Base-by-base conservation (phyloP, 2,888 invertebrate genomes). In the Uloborus plumipes region DNA sequence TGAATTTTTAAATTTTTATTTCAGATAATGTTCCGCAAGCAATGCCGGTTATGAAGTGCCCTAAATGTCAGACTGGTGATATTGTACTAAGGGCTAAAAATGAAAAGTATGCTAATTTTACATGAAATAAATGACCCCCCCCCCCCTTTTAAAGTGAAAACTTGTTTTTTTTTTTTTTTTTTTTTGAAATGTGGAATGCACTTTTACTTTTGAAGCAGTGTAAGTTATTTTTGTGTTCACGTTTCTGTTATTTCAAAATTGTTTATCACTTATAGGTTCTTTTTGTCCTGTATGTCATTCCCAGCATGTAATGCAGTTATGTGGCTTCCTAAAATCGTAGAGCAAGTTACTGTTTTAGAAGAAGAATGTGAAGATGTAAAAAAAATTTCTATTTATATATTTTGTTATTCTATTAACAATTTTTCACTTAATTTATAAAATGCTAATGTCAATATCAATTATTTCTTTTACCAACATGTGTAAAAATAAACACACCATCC, bases 241-340 rank as follows among this genome's bases (percentile, higher is more conserved):
- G n/a, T 16, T 50, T n/a, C 9, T n/a, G 3, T 39, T 62, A 51
- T 26, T 50, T 53, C 13, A 13, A 20, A 4, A 50, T 14, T 53
- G 31, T 70, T 22, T 16, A 49, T 71, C n/a, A 26, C 47, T 69
- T 82, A 22, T 16, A 93, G 93, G 55, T 93, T 91, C 87, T 96
- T 91, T 88, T 91, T 97, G 18, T 91, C 93, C 4, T 98, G 98
- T 88, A 89, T 92, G 81, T 93, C 93, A 9, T 97, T 90, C 89
- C 97, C 97, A 0, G 91, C 91, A 16, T 98, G 98, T 88, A 94
- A 92, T 87, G 93, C 94, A 88, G 93, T 92, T 0, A 90, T 95
- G 58, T 97, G 97, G 97, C 90, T 97, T 62, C 94, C 96, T 0
- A 90, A 91, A n/a, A 89, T 91, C 59, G 92, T 96, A 0, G 92